Evolutionary conservation across 2,797 vertebrate genomes (phyloP).

Genomic region (Silurus aristotelis): DNA sequence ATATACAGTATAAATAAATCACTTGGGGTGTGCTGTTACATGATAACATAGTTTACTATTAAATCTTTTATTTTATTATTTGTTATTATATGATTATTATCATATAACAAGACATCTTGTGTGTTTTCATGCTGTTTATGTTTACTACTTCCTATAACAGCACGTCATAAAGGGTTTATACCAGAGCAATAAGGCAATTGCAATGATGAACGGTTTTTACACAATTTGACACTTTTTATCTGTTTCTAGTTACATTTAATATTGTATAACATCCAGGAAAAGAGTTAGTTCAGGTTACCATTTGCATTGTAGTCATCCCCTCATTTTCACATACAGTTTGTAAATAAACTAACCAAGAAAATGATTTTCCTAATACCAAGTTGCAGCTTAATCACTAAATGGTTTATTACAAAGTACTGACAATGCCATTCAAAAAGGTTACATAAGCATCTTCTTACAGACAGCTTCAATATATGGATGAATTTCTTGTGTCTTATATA

Average conservation of each 20-base stretch:
- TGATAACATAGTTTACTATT: not conserved
- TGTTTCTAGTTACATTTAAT: not conserved
- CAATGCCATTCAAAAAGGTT: not conserved
- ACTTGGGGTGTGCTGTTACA: not conserved
- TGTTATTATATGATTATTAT: too few relatives aligned
- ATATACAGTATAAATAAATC: not conserved
- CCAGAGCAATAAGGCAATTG: not conserved
- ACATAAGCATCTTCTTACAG: not conserved
- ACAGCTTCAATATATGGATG: not conserved
- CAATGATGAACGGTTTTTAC: not conserved
- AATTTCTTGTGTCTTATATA: not conserved
- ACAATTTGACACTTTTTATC: not conserved
- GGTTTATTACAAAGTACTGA: not conserved
- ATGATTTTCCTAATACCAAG: not conserved
- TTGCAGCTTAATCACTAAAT: not conserved
- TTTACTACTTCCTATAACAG: not conserved
- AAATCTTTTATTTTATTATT: too few relatives aligned
- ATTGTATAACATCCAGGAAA: not conserved
- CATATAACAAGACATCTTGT: too few relatives aligned
- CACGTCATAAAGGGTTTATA: not conserved
- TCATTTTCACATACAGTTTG: not conserved
- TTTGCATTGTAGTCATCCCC: not conserved
- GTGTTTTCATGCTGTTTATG: too few relatives aligned
- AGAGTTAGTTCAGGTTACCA: not conserved
- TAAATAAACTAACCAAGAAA: not conserved